phyloP scores from a whole-genome alignment of 2,113 vertebrate species.

The Mixornis gularis region DNA sequence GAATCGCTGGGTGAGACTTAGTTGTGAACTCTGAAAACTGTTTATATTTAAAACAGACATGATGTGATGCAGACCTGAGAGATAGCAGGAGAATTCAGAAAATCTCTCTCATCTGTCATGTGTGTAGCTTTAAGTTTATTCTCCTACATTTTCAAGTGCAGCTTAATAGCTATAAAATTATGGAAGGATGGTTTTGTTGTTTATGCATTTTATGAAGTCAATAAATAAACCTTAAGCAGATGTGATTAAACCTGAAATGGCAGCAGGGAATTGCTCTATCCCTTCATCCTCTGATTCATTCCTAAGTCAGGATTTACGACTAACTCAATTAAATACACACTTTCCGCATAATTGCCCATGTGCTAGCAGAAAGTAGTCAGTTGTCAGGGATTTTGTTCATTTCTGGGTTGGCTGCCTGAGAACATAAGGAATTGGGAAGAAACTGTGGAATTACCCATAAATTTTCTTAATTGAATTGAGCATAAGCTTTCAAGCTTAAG shows the following conservation, averaged over 20 bases:
- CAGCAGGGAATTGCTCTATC: not conserved
- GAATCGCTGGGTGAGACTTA: not conserved
- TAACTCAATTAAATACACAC: constrained; percentile 15
- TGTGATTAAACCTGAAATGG: not conserved
- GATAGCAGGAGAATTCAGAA: not conserved
- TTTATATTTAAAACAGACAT: not conserved
- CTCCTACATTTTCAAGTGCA: not conserved
- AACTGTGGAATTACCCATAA: constrained; percentile 42
- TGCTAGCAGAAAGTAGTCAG: constrained; percentile 9
- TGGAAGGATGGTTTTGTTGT: not conserved
- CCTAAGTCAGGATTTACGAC: not conserved
- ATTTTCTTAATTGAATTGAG: constrained; percentile 54
- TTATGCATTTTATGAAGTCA: not conserved
- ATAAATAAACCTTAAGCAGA: not conserved
- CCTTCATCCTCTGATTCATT: not conserved
- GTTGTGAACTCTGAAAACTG: not conserved
- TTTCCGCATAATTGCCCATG: not conserved
- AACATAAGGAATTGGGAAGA: constrained; percentile 36
- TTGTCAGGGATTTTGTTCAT: not conserved
- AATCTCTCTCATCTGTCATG: not conserved
- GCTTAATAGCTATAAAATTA: not conserved
- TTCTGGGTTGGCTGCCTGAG: constrained; percentile 24
- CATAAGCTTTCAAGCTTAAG: constrained; percentile 6
- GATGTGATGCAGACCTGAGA: not conserved
- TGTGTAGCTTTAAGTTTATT: not conserved